A percentile compares a stretch with the other conserved stretches of the same genome.
phyloP scores from a whole-genome alignment of 2,888 invertebrate species.

The Dusona sp. region DNA sequence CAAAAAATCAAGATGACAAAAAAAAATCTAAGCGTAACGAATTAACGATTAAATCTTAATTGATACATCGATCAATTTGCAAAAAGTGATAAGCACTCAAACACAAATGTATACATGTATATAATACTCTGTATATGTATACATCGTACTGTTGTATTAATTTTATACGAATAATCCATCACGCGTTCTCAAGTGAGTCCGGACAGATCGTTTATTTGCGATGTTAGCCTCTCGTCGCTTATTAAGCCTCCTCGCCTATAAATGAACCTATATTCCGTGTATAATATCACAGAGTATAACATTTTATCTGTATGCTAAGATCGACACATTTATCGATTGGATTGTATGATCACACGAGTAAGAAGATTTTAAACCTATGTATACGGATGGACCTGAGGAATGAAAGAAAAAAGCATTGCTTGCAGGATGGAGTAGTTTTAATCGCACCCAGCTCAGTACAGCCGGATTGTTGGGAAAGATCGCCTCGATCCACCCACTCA shows the following conservation, averaged over 20 bases:
- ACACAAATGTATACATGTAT: not conserved
- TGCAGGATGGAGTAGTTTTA: slow-evolving; percentile 34
- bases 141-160: slow-evolving; percentile 2
- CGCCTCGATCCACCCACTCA: slow-evolving; percentile 54
- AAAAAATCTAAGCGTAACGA: slow-evolving; percentile 15
- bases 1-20: slow-evolving; percentile 18
- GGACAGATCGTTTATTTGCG: slow-evolving; percentile 52
- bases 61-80: slow-evolving; percentile 64
- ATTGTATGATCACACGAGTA: slow-evolving; percentile 31
- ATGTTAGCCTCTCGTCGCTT: slow-evolving; percentile 50
- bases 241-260: slow-evolving; percentile 37
- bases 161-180: slow-evolving; percentile 60
- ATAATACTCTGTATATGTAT: not conserved
- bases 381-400: slow-evolving; percentile 30
- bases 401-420: slow-evolving; percentile 4
- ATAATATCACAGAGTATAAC: slow-evolving; percentile 34
- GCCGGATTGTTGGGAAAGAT: slow-evolving; percentile 61
- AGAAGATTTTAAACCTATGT: slow-evolving; percentile 29
- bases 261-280: slow-evolving; percentile 4
- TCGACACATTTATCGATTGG: slow-evolving; percentile 59
- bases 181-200: slow-evolving; percentile 40
- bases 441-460: slow-evolving; percentile 27
- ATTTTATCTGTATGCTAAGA: slow-evolving; percentile 50
- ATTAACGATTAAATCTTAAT: slow-evolving; percentile 59
- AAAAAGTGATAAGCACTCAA: slow-evolving; percentile 15